Evolutionary conservation across 2,888 invertebrate species (phyloP), one percentile per base, ranked within the genome.

Genomic region (Fissipunctia ypsillon): DNA sequence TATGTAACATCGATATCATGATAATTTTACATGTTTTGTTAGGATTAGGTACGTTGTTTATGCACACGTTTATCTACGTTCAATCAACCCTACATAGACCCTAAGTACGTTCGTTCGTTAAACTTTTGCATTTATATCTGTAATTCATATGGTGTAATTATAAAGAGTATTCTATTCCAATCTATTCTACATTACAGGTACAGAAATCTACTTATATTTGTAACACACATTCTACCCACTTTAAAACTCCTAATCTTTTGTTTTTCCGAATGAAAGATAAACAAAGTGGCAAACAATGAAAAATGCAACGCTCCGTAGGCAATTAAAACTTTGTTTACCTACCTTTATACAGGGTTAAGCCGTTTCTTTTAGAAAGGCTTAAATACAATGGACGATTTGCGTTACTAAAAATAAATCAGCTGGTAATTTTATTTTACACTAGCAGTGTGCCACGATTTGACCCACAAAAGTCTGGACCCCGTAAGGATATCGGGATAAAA

Each of bases 261-360:
- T 71, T 72, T 69, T 72, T 35, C 52, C 41, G 25, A 28, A 56
- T n/a, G 50, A 80, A 79, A 60, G 64, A 64, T 76, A 79, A 77
- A 80, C 77, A 80, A 69, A 28, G 3, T 56, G 59, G 38, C 61
- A 66, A 57, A 80, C 80, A 80, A 80, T 80, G 80, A 68, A 75
- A 56, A 59, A 57, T 61, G 5, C 68, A 76, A 56, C 67, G 66
- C 43, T 63, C 28, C 7, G 22, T 69, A 50, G 28, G 64, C 28
- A 76, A 66, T 63, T 66, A 64, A 57, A 73, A 66, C 19, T 48
- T 66, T 64, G 68, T 76, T 61, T 73, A 48, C 52, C n/a, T 64
- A 35, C 50, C n/a, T 63, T 25, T 38, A 35, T 7, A 31, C 35
- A 14, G 45, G 28, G 10, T 63, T 50, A 28, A 28, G 25, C 73